Evolutionary conservation across 2,888 invertebrate species (phyloP).

Genomic region (Eupithecia exiguata): DNA sequence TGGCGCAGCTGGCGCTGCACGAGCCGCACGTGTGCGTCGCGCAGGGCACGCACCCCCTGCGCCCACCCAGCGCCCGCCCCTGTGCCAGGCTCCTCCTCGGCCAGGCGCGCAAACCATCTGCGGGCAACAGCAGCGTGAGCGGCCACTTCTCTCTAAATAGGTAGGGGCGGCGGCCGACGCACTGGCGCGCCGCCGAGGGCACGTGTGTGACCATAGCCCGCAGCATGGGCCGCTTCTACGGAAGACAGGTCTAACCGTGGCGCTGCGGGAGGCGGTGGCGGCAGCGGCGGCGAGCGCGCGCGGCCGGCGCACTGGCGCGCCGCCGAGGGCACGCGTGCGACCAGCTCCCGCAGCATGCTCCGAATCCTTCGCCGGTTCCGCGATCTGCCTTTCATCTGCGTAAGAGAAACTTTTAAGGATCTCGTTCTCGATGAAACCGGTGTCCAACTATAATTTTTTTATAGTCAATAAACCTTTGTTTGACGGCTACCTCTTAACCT

Average conservation of each 20-base stretch:
- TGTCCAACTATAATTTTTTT: too few species aligned
- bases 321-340: neutral
- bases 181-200: too few species aligned
- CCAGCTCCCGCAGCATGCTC: neutral
- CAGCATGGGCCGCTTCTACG: too few species aligned
- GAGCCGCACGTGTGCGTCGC: constrained; percentile 65
- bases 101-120: constrained; percentile 3
- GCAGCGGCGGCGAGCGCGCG: neutral
- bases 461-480: too few species aligned
- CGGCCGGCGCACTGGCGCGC: neutral
- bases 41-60: constrained; percentile 61
- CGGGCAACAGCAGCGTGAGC: neutral
- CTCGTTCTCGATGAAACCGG: too few species aligned
- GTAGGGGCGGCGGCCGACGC: too few species aligned
- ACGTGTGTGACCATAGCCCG: neutral
- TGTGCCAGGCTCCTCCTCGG: constrained; percentile 6
- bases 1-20: constrained; percentile 64
- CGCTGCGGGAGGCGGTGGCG: neutral
- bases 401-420: neutral
- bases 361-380: neutral
- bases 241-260: neutral
- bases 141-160: too few species aligned
- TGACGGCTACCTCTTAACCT: too few species aligned
- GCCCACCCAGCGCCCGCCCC: constrained; percentile 47
- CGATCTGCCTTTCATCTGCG: neutral